Percentiles rank a stretch among this genome's conserved stretches.
Evolutionary conservation across 2,888 invertebrate genomes (phyloP).

Genomic region (Philereme transversata): DNA sequence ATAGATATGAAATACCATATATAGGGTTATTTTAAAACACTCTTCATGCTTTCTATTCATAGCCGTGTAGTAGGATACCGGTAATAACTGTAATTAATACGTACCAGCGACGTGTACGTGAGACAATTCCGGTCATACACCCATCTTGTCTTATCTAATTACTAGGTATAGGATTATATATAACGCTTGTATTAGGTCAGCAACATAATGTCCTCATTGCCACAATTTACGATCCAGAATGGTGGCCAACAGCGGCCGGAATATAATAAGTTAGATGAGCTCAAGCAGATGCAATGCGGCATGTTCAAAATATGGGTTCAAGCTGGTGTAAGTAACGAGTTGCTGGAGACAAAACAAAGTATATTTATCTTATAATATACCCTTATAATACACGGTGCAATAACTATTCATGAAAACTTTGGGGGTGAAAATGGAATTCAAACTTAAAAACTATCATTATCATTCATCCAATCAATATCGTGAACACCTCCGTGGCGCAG

Average conservation of each 20-base stretch:
- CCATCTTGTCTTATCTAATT: neutral
- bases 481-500: no score
- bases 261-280: conserved; percentile 43
- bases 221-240: conserved; percentile 41
- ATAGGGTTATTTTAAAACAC: no score
- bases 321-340: conserved; percentile 35
- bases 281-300: conserved; percentile 55
- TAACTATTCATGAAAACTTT: no score
- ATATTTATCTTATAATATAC: neutral
- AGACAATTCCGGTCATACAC: neutral
- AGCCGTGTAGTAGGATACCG: no score
- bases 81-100: no score
- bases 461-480: no score
- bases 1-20: no score
- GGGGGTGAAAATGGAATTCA: no score
- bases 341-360: neutral
- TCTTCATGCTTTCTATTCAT: no score
- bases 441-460: no score
- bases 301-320: conserved; percentile 53
- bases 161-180: neutral
- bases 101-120: no score
- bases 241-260: conserved; percentile 41
- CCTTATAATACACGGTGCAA: no score
- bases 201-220: conserved; percentile 31
- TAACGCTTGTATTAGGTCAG: conserved; percentile 8